phyloP scores from a whole-genome alignment of 2,888 invertebrate genomes.

The Troides aeacus region DNA sequence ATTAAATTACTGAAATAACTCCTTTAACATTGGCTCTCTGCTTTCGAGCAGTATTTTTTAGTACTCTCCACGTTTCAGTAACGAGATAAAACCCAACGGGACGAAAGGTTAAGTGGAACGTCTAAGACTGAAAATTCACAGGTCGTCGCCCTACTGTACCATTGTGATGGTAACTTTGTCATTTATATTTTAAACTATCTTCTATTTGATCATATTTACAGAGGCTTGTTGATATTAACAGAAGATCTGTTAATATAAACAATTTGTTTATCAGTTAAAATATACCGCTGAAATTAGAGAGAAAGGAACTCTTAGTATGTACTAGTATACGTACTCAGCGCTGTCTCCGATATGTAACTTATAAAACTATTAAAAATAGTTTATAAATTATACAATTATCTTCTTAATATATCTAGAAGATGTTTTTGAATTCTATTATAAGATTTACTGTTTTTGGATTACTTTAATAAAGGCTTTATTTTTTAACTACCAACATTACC shows the following conservation, averaged over 20 bases:
- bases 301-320: background rate
- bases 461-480: too few species aligned
- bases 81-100: slow-evolving; percentile 19
- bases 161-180: slow-evolving; percentile 15
- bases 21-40: slow-evolving; percentile 9
- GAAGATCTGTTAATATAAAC: background rate
- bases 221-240: background rate
- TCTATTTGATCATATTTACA: background rate
- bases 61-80: slow-evolving; percentile 9
- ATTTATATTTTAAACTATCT: slow-evolving; percentile 5
- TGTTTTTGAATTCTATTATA: too few species aligned
- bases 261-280: background rate
- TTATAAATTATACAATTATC: too few species aligned
- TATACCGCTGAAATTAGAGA: background rate
- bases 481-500: too few species aligned
- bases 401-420: too few species aligned
- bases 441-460: too few species aligned
- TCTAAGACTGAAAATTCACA: slow-evolving; percentile 16
- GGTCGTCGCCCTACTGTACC: slow-evolving; percentile 10
- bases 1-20: slow-evolving; percentile 10
- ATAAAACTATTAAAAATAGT: too few species aligned
- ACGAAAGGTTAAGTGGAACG: slow-evolving; percentile 23
- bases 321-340: too few species aligned
- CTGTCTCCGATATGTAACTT: too few species aligned
- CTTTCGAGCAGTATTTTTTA: slow-evolving; percentile 11